Base-by-base conservation (phyloP, 2,113 vertebrate species). In the Hylia prasina region DNA sequence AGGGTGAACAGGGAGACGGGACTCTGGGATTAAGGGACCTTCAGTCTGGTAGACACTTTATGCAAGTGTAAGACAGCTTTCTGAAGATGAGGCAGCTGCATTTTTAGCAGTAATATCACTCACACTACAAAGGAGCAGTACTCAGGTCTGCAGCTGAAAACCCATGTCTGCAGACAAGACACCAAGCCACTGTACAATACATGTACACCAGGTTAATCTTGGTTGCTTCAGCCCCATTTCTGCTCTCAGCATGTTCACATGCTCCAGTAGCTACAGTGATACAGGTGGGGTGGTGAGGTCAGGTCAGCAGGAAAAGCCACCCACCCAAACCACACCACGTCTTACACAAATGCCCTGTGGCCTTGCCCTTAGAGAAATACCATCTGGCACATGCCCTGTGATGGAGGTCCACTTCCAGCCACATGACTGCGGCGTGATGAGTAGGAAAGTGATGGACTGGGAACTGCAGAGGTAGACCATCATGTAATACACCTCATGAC, bases 401-500 rank as follows among this genome's bases (percentile, higher is more conserved):
- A 5, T 7, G 24, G 0, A 1, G 18, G 37, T 39, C 80, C 28
- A 23, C 25, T 87, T 90, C 40, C 71, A 91, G 35, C 13, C 3
- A 0, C 22, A 3, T 25, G 28, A 40, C 33, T 53, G 48, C 12
- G 63, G 28, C 0, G 2, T 23, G 21, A 20, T 8, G 15, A 57
- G 22, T 10, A 61, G 20, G 17, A 71, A 12, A n/a, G 24, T 21
- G 63, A 51, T 37, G n/a, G 30, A 37, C 30, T 51, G 48, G 10
- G 33, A 75, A 21, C 18, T 12, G 4, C 57, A 90, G 42, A n/a
- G 4, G 1, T 2, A 53, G 11, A 11, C 14, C 8, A 42, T 58
- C 28, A 31, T 45, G 25, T 81, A 31, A 48, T 24, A 56, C 27
- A 39, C 4, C 3, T 15, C 15, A 3, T 37, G 7, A n/a, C n/a